Base-by-base conservation (phyloP, 2,888 invertebrate genomes). In the Rhamnusium bicolor region DNA sequence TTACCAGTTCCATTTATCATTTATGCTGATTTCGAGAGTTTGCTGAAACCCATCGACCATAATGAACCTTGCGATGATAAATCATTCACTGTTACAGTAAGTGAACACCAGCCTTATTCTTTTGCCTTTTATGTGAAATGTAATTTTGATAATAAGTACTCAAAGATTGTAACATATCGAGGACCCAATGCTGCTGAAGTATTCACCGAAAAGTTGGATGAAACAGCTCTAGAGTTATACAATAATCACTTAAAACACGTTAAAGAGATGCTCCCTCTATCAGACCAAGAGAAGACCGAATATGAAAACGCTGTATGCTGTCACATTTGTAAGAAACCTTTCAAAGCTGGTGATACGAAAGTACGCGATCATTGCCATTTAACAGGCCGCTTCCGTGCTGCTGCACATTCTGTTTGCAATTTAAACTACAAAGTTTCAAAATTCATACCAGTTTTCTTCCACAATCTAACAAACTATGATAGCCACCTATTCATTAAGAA, bases 171-270 rank as follows among this genome's bases (percentile, higher is more conserved):
- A 29, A 7, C 10, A 14, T 66, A 49, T 24, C n/a, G 47, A 7
- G 53, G 62, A 18, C 29, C 32, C 8, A 47, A 49, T 63, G 46
- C 24, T 24, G 63, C 47, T 47, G 47, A 47, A 24, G 63, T 49
- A 47, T 63, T 63, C 8, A 8, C 24, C 12, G 27, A 47, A 47
- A 63, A 49, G 14, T 49, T 63, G 47, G 21, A 63, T 46, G 24
- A 47, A 24, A 27, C 14, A 4, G 56, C n/a, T 27, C n/a, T 56
- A 14, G 18, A 49, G 7, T 8, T 49, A 16, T 49, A 49, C 2
- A 49, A 49, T 6, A 47, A 1, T 1, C 18, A 49, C 6, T 49
- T 49, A 49, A 49, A 49, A 16, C 18, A 49, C 16, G 6, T 49
- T 49, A 16, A 49, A 49, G 14, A 49, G 49, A 49, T 49, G 49